These are phyloP conservation scores for Labeo rohita DNA, from an alignment of 2,113 vertebrate species.

Conservation along the genomic window DNA sequence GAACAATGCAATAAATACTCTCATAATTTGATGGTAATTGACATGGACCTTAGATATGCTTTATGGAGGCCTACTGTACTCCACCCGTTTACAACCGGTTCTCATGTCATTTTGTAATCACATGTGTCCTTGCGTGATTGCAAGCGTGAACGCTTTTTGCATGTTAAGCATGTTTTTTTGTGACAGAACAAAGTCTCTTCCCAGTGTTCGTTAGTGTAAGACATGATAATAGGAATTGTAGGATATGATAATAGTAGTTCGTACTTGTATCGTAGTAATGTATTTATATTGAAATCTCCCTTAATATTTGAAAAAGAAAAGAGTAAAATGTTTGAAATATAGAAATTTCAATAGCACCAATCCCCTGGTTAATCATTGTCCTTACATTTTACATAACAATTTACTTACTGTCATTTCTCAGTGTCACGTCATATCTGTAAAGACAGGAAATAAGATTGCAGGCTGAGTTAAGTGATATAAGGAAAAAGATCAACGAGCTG, in stretches of 20 bases:
- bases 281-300: background rate
- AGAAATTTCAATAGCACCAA: background rate
- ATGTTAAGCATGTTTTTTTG: conserved; percentile 16
- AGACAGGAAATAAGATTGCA: conserved; percentile 13
- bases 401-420: conserved; percentile 67
- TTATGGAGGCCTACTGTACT: conserved; percentile 34
- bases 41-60: conserved; percentile 35
- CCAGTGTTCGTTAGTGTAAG: background rate
- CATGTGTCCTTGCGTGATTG: conserved; percentile 10
- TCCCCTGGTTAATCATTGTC: background rate
- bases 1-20: background rate
- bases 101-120: background rate
- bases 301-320: background rate
- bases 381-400: background rate
- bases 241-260: background rate
- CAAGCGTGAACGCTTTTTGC: conserved; percentile 13
- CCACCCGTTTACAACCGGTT: conserved; percentile 47
- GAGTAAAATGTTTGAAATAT: background rate
- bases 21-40: conserved; percentile 30
- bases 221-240: conserved; percentile 4
- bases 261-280: background rate
- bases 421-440: conserved; percentile 59
- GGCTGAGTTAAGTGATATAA: background rate
- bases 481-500: background rate
- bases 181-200: conserved; percentile 15